Percentiles rank a stretch among this genome's conserved stretches.
phyloP scores from a whole-genome alignment of 2,797 vertebrate genomes.

The Danio aesculapii region DNA sequence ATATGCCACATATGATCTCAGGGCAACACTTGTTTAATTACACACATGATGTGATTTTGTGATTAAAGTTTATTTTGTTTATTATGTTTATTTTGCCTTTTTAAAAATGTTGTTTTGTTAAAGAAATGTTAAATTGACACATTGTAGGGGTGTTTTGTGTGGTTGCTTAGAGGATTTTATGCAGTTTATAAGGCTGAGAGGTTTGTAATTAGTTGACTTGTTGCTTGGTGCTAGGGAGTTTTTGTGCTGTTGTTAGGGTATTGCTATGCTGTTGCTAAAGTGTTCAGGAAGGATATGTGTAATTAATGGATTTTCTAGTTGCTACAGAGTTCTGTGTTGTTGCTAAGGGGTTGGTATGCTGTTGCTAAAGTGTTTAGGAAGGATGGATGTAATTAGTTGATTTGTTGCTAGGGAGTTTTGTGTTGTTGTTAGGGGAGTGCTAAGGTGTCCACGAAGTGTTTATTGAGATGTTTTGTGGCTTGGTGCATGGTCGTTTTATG shows the following conservation, averaged over 20 bases:
- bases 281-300: background rate
- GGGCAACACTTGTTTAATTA: background rate
- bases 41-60: background rate
- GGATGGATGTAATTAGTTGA: too few species aligned
- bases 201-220: too few species aligned
- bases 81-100: background rate
- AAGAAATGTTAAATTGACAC: background rate
- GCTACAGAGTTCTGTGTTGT: background rate
- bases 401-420: too few species aligned
- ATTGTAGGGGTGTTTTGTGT: background rate
- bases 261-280: background rate
- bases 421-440: background rate
- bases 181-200: too few species aligned
- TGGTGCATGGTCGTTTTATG: too few species aligned
- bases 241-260: background rate
- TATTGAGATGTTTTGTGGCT: too few species aligned
- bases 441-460: too few species aligned
- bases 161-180: too few species aligned
- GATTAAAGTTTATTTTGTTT: too few species aligned
- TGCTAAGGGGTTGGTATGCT: background rate
- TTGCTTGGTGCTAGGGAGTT: too few species aligned
- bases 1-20: background rate
- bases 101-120: background rate
- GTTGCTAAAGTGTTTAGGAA: background rate
- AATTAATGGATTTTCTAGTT: background rate